Conservation (phyloP, 2,888 invertebrate genomes). For the Xiphydria camelus region DNA sequence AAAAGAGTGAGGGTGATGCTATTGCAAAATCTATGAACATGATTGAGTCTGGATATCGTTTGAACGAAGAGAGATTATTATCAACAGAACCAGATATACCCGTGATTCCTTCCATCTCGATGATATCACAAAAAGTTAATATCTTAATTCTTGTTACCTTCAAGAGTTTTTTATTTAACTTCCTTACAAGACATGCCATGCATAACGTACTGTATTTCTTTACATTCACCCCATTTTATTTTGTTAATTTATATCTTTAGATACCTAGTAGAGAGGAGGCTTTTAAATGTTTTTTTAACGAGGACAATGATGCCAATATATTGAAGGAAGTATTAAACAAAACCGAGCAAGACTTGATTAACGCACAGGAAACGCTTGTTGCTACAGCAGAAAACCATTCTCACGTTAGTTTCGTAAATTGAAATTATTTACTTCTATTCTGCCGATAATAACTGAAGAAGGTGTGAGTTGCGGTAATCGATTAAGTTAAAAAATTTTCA, state of each 20-base stretch:
- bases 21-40: constrained; percentile 7
- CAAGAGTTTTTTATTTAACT: not conserved
- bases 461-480: too few relatives aligned
- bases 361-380: not conserved
- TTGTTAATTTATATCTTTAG: not conserved
- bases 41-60: not conserved
- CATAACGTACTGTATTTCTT: not conserved
- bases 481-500: too few relatives aligned
- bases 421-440: too few relatives aligned
- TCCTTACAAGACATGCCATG: too few relatives aligned
- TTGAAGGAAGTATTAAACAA: constrained; percentile 3
- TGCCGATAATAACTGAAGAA: too few relatives aligned
- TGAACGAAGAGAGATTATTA: too few relatives aligned
- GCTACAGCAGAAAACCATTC: not conserved
- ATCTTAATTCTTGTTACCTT: too few relatives aligned
- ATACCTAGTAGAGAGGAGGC: not conserved
- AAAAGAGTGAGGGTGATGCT: constrained; percentile 1
- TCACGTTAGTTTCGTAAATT: too few relatives aligned
- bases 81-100: too few relatives aligned
- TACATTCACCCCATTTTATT: not conserved
- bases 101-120: too few relatives aligned
- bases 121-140: too few relatives aligned
- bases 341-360: not conserved
- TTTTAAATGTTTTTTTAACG: constrained; percentile 3
- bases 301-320: not conserved